phyloP scores from a whole-genome alignment of 1,140 invertebrate genomes.

The Pseudomyrmex gracilis region DNA sequence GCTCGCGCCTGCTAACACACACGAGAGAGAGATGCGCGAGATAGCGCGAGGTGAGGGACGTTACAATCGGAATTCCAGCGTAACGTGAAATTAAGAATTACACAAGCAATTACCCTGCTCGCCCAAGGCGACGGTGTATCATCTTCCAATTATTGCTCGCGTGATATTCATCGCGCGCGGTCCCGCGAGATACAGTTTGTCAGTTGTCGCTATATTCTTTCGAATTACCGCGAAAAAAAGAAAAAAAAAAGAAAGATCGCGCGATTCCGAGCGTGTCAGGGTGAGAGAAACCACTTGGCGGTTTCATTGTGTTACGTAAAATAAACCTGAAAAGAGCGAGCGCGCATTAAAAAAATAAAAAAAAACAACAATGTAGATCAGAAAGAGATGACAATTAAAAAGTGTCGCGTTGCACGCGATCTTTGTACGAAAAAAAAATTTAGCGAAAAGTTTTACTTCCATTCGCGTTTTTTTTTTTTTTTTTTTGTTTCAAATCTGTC shows the following conservation, averaged over 20 bases:
- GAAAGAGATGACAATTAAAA: neutral
- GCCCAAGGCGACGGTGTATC: slow-evolving; percentile 82
- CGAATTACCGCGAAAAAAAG: neutral
- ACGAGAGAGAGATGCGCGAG: slow-evolving; percentile 68
- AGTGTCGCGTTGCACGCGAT: no score
- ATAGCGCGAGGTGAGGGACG: slow-evolving; percentile 61
- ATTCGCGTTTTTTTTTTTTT: no score
- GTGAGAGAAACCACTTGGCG: neutral
- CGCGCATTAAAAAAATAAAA: no score
- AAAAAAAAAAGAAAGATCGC: no score
- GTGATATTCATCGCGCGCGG: slow-evolving; percentile 70
- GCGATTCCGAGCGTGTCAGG: neutral
- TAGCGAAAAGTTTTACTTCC: no score
- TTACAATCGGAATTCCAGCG: slow-evolving; percentile 81
- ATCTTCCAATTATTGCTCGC: slow-evolving; percentile 83
- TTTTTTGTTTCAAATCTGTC: neutral
- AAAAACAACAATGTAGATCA: no score
- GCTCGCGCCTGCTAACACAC: slow-evolving; percentile 58
- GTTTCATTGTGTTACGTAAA: neutral
- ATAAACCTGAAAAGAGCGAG: neutral
- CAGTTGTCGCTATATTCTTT: neutral
- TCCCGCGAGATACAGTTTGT: slow-evolving; percentile 31
- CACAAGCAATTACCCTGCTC: slow-evolving; percentile 83
- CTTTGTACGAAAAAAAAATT: no score
- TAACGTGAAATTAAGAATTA: slow-evolving; percentile 85